Percentiles rank a stretch among this genome's conserved stretches.
phyloP scores from a whole-genome alignment of 2,888 invertebrate species.

The Tipula lateralis region DNA sequence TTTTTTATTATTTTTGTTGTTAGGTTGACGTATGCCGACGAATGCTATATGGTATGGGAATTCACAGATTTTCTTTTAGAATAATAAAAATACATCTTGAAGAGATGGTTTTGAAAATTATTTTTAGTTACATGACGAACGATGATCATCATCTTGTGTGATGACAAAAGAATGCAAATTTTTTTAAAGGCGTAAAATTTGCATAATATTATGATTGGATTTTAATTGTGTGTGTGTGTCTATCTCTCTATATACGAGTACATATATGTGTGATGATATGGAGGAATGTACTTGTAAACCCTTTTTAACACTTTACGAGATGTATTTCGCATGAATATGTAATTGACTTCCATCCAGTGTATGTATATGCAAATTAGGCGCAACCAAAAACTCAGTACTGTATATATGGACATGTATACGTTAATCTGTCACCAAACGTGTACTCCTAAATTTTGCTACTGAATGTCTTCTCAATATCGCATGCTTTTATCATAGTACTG shows the following conservation, averaged over 20 bases:
- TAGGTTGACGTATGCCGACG: slow-evolving; percentile 19
- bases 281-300: background rate
- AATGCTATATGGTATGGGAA: background rate
- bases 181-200: slow-evolving; percentile 6
- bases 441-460: too few species aligned
- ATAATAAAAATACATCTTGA: background rate
- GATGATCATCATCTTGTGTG: background rate
- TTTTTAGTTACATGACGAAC: background rate
- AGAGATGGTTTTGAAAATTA: slow-evolving; percentile 20
- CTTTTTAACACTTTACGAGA: background rate
- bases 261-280: background rate
- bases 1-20: background rate
- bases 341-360: background rate
- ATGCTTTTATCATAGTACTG: too few species aligned
- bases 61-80: background rate
- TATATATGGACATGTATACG: background rate
- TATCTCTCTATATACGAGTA: background rate
- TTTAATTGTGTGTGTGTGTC: background rate
- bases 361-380: background rate
- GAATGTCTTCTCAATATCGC: too few species aligned
- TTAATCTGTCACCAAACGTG: background rate
- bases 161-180: background rate
- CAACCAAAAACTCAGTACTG: background rate
- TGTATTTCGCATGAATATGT: background rate
- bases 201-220: slow-evolving; percentile 24